Evolutionary conservation across 1,140 invertebrate species (phyloP).

Genomic region (Anoplolepis gracilipes): DNA sequence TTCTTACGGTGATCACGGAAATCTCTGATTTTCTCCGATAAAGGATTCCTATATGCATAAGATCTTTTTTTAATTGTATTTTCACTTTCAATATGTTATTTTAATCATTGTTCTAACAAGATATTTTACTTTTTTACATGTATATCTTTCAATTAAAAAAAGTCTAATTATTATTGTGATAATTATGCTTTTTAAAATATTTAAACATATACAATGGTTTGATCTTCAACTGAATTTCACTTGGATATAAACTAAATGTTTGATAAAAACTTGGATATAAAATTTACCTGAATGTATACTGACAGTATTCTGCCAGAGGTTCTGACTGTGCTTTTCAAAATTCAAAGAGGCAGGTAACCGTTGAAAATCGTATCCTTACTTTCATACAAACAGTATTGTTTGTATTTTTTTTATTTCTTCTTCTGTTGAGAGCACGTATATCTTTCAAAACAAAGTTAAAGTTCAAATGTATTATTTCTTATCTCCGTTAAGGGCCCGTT

Average conservation of each 20-base stretch:
- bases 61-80: no score
- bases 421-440: not conserved
- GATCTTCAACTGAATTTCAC: not conserved
- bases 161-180: no score
- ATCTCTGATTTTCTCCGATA: no score
- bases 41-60: no score
- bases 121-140: no score
- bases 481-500: conserved; percentile 8
- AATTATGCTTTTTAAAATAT: no score
- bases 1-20: no score
- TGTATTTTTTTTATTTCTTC: not conserved
- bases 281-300: not conserved
- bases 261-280: no score
- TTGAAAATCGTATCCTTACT: not conserved
- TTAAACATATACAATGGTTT: not conserved
- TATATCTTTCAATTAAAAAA: no score
- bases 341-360: not conserved
- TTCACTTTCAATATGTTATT: no score
- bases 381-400: not conserved
- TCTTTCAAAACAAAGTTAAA: conserved; percentile 10
- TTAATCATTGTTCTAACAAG: no score
- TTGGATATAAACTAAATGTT: not conserved
- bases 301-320: not conserved
- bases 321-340: not conserved
- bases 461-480: conserved; percentile 32